A percentile compares a stretch with the other conserved stretches of the same genome.
phyloP scores from a whole-genome alignment of 2,888 invertebrate species.

The Lottia scabra region DNA sequence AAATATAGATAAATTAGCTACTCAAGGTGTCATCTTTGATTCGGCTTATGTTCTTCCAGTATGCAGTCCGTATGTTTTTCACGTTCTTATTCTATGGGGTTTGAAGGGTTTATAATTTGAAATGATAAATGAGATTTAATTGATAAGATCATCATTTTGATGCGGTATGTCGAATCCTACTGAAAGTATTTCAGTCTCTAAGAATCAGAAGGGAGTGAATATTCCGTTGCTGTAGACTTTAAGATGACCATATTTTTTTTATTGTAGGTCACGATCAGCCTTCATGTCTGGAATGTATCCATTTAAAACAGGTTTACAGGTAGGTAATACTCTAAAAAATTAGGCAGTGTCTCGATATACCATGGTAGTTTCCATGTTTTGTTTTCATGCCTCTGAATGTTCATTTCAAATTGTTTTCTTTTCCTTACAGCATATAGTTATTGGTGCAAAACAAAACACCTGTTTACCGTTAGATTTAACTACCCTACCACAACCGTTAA shows the following conservation, averaged over 20 bases:
- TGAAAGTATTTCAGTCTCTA: too few relatives aligned
- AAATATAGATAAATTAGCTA: conserved; percentile 66
- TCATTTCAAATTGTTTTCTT: background rate
- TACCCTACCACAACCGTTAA: conserved; percentile 46
- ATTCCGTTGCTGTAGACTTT: too few relatives aligned
- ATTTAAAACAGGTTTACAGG: conserved; percentile 17
- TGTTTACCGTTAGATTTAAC: conserved; percentile 49
- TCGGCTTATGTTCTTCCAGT: conserved; percentile 68
- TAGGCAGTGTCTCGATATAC: too few relatives aligned
- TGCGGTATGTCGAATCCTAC: too few relatives aligned
- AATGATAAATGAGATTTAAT: too few relatives aligned
- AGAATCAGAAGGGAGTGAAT: too few relatives aligned
- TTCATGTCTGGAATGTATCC: conserved; percentile 21
- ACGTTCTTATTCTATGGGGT: too few relatives aligned
- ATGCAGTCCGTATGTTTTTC: conserved; percentile 65
- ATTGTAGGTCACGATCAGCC: conserved; percentile 16
- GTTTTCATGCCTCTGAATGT: too few relatives aligned
- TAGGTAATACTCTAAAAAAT: background rate
- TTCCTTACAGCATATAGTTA: conserved; percentile 33
- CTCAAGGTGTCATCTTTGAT: conserved; percentile 63
- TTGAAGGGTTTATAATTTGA: too few relatives aligned
- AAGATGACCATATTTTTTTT: too few relatives aligned
- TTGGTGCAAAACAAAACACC: conserved; percentile 35
- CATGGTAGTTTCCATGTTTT: too few relatives aligned
- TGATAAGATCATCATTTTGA: too few relatives aligned